These are phyloP conservation scores for Actinopyga echinites DNA, from an alignment of 53 echinoderm and acorn worm species.

Conservation along the genomic window DNA sequence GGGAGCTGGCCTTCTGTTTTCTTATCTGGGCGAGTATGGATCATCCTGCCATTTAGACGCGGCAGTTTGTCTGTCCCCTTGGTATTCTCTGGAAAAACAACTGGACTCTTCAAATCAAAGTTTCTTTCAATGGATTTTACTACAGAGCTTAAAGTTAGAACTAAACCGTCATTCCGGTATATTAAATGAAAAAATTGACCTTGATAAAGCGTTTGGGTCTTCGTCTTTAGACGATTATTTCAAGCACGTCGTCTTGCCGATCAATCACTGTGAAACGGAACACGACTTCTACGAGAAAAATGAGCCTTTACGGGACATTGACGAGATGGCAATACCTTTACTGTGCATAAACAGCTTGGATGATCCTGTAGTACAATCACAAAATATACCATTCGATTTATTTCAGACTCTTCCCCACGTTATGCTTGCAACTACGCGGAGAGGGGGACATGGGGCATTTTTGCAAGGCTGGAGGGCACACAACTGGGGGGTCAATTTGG, in stretches of 20 bases:
- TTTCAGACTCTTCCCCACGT: slow-evolving; percentile 87
- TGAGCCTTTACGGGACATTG: slow-evolving; percentile 78
- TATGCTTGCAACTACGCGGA: slow-evolving; percentile 74
- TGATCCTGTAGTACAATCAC: slow-evolving; percentile 69
- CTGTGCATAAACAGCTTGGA: slow-evolving; percentile 85
- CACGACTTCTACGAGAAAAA: slow-evolving; percentile 86
- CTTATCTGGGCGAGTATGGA: slow-evolving; percentile 84
- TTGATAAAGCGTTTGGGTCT: slow-evolving; percentile 66
- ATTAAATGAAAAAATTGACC: slow-evolving; percentile 57
- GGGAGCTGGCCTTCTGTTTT: slow-evolving; percentile 75
- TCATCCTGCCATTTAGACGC: slow-evolving; percentile 79
- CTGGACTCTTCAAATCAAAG: background rate
- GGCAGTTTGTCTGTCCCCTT: slow-evolving; percentile 85
- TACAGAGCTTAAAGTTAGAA: slow-evolving; percentile 72
- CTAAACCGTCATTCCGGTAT: slow-evolving; percentile 61
- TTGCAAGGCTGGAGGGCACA: slow-evolving; percentile 43
- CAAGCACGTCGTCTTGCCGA: slow-evolving; percentile 56
- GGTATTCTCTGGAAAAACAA: slow-evolving; percentile 66
- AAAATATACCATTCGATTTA: slow-evolving; percentile 75
- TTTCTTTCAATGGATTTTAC: slow-evolving; percentile 60
- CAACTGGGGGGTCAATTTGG: slow-evolving; percentile 11
- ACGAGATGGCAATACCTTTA: slow-evolving; percentile 86
- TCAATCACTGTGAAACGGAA: slow-evolving; percentile 56
- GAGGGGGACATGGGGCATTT: slow-evolving; percentile 86
- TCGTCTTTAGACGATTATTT: slow-evolving; percentile 58